Evolutionary conservation across 2,888 invertebrate species (phyloP), one percentile per base, ranked within the genome.

Genomic region (Troides oblongomaculatus): DNA sequence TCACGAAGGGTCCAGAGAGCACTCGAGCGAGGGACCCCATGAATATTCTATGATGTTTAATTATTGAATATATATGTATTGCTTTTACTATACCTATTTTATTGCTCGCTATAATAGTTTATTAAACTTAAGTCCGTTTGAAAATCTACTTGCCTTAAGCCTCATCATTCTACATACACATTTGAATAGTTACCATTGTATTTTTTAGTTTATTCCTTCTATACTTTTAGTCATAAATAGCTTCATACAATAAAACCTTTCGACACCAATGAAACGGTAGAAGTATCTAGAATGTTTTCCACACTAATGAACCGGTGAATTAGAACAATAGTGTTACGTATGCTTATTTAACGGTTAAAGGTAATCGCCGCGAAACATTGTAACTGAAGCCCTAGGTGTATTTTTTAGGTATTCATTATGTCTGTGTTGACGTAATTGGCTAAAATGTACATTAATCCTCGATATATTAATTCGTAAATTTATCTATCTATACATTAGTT

Each of bases 251-350:
- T 17, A 50, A 18, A 50, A 50, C 50, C 50, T 50, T 50, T 5
- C 50, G 50, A 6, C n/a, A 23, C 18, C 21, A 21, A 57, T 57
- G n/a, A 57, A 57, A 7, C 57, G 18, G 21, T 57, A 57, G 21
- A 57, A 57, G 21, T 21, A 10, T 57, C 43, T 39, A n/a, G 39
- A 56, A 57, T 43, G 57, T 58, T 57, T 57, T 10, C 63, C 25
- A 56, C n/a, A 57, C 57, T 21, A 21, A 57, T 8, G 21, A 21
- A 57, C 21, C 57, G 57, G 57, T 57, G 23, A 46, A 59, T 59
- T 43, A 65, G 58, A 65, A 61, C 60, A 61, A 66, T 50, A 66
- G 53, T 36, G 39, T 61, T 66, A 53, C 53, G 66, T 60, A 66
- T 23, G 67, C 62, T 67, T 62, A 67, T 62, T 56, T 61, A 57